phyloP scores from a whole-genome alignment of 2,888 invertebrate genomes.

The Heliconius cydno region DNA sequence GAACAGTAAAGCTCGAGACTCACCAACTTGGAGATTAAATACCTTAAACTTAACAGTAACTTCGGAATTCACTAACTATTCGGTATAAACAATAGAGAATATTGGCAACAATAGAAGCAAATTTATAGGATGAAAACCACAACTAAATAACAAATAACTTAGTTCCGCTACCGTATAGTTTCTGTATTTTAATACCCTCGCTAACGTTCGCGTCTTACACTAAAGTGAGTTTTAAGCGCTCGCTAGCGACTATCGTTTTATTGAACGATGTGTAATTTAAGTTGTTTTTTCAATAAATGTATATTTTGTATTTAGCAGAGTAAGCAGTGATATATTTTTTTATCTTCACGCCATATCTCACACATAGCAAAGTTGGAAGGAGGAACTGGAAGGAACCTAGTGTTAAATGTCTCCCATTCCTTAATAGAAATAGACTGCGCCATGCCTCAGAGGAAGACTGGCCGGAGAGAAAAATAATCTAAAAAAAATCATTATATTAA shows the following conservation, averaged over 20 bases:
- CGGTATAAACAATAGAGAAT: constrained; percentile 23
- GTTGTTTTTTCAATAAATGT: neutral
- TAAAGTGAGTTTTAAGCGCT: neutral
- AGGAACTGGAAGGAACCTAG: no score
- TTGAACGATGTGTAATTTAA: neutral
- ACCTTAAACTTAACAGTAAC: constrained; percentile 15
- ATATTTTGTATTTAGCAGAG: neutral
- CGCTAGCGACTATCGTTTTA: constrained; percentile 8
- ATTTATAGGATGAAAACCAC: constrained; percentile 15
- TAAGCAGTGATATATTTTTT: no score
- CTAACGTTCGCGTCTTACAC: neutral
- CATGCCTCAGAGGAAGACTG: no score
- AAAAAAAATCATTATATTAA: no score
- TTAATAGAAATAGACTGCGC: no score
- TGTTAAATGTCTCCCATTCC: no score
- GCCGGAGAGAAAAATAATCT: no score
- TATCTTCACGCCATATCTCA: no score
- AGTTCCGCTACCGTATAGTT: neutral
- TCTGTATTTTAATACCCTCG: neutral
- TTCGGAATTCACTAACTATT: constrained; percentile 28
- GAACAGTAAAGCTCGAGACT: neutral
- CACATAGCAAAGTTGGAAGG: no score
- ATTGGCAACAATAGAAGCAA: constrained; percentile 26
- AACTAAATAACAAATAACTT: constrained; percentile 17
- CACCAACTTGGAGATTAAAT: constrained; percentile 21